phyloP scores from a whole-genome alignment of 2,113 vertebrate species.

The Tragelaphus buxtoni region DNA sequence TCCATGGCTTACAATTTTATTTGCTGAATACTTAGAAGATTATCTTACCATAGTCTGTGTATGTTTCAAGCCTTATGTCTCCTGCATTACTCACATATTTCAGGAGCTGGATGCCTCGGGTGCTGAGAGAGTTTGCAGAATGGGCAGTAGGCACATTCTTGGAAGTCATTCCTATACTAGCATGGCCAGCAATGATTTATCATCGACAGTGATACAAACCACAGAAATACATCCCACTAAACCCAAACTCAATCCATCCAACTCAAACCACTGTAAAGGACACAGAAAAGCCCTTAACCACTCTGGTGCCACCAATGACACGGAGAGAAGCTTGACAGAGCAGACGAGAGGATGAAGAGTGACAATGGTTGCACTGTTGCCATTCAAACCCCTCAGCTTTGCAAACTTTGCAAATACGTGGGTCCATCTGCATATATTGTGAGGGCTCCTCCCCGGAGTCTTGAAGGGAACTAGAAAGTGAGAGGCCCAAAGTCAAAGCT shows the following conservation, averaged over 20 bases:
- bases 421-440: neutral
- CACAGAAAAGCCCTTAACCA: neutral
- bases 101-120: neutral
- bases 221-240: neutral
- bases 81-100: neutral
- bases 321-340: neutral
- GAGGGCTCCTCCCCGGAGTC: neutral
- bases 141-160: neutral
- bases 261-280: neutral
- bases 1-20: neutral
- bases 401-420: neutral
- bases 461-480: neutral
- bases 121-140: neutral
- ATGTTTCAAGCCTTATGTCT: neutral
- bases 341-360: neutral
- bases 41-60: neutral
- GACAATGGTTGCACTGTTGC: accelerated
- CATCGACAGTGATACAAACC: neutral
- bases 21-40: neutral
- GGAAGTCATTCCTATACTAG: neutral
- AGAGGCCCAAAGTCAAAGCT: neutral
- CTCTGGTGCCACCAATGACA: neutral
- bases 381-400: neutral
- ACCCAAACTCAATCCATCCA: neutral
- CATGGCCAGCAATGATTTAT: neutral